These are phyloP conservation scores for Hirudinaria manillensis DNA, from an alignment of 2,888 invertebrate genomes.

Conservation along the genomic window DNA sequence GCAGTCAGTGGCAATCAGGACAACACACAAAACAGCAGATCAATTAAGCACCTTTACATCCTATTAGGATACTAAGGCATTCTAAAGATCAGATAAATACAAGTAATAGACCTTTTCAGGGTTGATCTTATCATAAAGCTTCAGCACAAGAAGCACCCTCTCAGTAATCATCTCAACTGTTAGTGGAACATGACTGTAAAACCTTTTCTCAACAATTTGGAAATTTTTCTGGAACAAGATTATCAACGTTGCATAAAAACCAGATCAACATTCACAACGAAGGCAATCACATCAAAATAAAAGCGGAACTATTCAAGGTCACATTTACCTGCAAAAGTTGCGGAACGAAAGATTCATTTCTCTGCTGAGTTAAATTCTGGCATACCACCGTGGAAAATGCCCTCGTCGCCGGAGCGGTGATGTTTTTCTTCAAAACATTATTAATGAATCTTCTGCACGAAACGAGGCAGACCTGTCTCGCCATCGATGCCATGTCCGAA, in stretches of 20 bases:
- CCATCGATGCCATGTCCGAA: conserved; percentile 6
- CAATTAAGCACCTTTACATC: too few species aligned
- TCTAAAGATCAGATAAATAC: too few species aligned
- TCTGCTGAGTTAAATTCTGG: not conserved
- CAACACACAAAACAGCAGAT: too few species aligned
- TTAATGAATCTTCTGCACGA: conserved; percentile 10
- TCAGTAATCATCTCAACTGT: conserved; percentile 52
- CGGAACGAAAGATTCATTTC: not conserved
- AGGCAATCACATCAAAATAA: not conserved
- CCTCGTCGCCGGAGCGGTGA: not conserved
- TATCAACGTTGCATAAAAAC: not conserved
- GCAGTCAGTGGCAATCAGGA: too few species aligned
- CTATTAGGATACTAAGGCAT: too few species aligned
- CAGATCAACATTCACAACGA: not conserved
- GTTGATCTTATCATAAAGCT: conserved; percentile 80
- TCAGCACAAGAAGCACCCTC: conserved; percentile 79
- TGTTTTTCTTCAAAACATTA: not conserved
- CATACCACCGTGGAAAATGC: not conserved
- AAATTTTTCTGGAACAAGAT: not conserved
- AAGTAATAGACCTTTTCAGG: conserved; percentile 68
- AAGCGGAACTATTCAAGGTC: conserved; percentile 7
- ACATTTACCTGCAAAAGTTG: not conserved
- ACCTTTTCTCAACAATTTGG: conserved; percentile 23
- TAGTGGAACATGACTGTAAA: conserved; percentile 40
- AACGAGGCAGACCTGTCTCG: not conserved